Evolutionary conservation across 2,113 vertebrate species (phyloP).

Genomic region (Sardina pilchardus): DNA sequence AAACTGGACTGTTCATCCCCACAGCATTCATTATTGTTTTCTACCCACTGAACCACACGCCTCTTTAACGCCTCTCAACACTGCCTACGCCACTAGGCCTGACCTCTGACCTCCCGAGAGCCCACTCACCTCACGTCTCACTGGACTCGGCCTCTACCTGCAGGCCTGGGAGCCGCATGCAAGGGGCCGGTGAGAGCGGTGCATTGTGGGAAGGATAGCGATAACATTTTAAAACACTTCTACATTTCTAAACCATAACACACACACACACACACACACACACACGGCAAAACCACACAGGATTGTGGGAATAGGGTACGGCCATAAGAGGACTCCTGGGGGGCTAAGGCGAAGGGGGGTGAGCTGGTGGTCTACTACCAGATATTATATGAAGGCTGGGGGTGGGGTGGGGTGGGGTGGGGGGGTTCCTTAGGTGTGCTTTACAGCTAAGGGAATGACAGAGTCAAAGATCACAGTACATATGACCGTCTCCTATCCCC

Average conservation of each 20-base stretch:
- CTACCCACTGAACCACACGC: background rate
- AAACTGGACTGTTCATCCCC: background rate
- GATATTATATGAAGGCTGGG: background rate
- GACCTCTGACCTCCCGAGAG: constrained; percentile 51
- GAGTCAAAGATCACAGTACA: constrained; percentile 58
- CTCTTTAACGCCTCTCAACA: background rate
- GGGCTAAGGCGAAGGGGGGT: background rate
- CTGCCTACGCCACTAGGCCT: background rate
- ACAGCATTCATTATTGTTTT: background rate
- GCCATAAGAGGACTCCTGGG: background rate
- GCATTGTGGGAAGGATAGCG: constrained; percentile 75
- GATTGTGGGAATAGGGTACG: constrained; percentile 43
- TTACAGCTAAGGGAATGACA: constrained; percentile 41
- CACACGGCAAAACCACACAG: constrained; percentile 35
- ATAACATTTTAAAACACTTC: constrained; percentile 64
- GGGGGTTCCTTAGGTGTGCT: background rate
- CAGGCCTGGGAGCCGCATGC: constrained; percentile 70
- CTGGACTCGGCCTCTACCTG: constrained; percentile 71
- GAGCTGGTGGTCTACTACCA: background rate
- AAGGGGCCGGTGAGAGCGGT: constrained; percentile 69
- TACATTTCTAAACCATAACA: constrained; percentile 34
- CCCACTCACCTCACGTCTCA: constrained; percentile 77
- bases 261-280: constrained; percentile 21
- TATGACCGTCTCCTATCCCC: constrained; percentile 65
- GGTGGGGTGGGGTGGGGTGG: too few species aligned